Evolutionary conservation across 2,797 vertebrate genomes (phyloP), one percentile per base, ranked within the genome.

Genomic region (Paedocypris micromegethes): DNA sequence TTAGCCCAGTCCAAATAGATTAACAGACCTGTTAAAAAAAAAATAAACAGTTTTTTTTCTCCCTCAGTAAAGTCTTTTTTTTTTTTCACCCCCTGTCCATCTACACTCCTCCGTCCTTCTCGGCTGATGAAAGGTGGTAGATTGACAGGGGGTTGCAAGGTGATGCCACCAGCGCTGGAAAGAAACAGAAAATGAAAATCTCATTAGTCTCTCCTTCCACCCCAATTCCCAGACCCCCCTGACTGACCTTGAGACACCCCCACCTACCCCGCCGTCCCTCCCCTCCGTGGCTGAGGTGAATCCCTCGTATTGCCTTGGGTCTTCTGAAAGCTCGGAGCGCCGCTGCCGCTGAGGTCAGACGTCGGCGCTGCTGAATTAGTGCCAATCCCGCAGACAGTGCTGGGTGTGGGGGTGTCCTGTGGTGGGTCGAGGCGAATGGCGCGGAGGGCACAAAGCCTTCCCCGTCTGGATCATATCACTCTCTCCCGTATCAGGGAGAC

Each of bases 1-100:
- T 84, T 83, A 89, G 72, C 75, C 84, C 82, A 88, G 88, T 91
- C 89, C 83, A 87, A 83, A 86, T 78, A 87, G 82, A 88, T 90
- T 90, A 89, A 87, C 79, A 84, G 77, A 77, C 82, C 84, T 83
- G 84, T 83, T 86, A 79, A 68, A 82, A n/a, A 82, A n/a, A 23
- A 83, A 86, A 86, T 88, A 89, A 87, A 88, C 86, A 81, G 63
- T 80, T 78, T 85, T 82, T 75, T 71, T 50, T n/a, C 54, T 64
- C 69, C 67, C 23, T 23, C 23, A 23, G 23, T 23, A 23, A 23
- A 23, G 66, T 50, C 62, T 50, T 47, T 52, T 44, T 23, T 23
- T 23, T 23, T 23, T 23, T 23, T 23, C 23, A 23, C 23, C 23
- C 23, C 56, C 50, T 55, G 54, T 42, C 68, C 44, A 39, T 49